These are phyloP conservation scores for Osmoderma eremita DNA, from an alignment of 2,888 invertebrate species.

Conservation along the genomic window DNA sequence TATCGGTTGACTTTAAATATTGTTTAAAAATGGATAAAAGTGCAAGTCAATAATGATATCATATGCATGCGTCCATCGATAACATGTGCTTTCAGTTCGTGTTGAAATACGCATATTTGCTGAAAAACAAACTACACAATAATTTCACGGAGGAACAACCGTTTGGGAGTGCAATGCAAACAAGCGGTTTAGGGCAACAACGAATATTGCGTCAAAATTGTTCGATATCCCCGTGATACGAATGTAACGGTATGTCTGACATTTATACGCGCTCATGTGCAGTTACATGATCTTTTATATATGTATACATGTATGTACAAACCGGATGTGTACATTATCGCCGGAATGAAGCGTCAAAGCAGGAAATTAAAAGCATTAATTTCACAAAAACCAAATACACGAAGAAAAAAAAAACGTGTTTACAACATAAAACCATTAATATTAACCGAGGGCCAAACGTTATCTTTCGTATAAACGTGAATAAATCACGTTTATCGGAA, in stretches of 20 bases:
- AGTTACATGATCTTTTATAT: too few relatives aligned
- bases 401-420: slow-evolving; percentile 21
- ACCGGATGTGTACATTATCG: slow-evolving; percentile 27
- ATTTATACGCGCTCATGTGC: too few relatives aligned
- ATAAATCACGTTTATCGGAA: slow-evolving; percentile 11
- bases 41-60: slow-evolving; percentile 14
- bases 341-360: background rate
- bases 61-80: background rate
- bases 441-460: slow-evolving; percentile 2
- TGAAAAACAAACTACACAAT: slow-evolving; percentile 3
- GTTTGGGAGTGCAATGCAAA: background rate
- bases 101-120: background rate
- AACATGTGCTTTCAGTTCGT: background rate
- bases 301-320: slow-evolving; percentile 11
- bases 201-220: background rate
- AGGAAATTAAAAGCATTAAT: slow-evolving; percentile 36
- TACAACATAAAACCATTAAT: slow-evolving; percentile 33
- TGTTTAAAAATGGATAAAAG: slow-evolving; percentile 8
- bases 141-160: background rate
- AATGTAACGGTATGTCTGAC: slow-evolving; percentile 7
- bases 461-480: slow-evolving; percentile 1
- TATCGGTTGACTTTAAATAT: background rate
- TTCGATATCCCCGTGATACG: background rate
- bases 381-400: slow-evolving; percentile 29
- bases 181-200: background rate